These are phyloP conservation scores for Uria aalge DNA, from an alignment of 2,113 vertebrate species.

Conservation along the genomic window DNA sequence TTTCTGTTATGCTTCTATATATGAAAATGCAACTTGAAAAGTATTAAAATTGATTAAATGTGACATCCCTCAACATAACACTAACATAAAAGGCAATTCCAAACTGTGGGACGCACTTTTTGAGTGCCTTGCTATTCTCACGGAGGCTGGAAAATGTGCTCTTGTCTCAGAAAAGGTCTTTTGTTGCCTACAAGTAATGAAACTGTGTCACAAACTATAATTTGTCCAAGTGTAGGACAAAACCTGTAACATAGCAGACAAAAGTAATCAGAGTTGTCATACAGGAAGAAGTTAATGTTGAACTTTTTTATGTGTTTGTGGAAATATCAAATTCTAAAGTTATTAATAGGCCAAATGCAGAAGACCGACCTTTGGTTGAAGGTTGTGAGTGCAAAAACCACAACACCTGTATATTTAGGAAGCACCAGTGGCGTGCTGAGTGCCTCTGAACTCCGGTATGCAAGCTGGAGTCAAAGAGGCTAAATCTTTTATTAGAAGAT, in stretches of 20 bases:
- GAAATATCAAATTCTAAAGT: not conserved
- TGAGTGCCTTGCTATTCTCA: not conserved
- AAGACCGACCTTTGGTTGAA: not conserved
- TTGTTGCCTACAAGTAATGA: not conserved
- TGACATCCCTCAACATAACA: not conserved
- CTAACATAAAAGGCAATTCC: slow-evolving; percentile 14
- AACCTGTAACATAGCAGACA: not conserved
- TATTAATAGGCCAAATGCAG: not conserved
- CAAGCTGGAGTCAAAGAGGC: not conserved
- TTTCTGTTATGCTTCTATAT: slow-evolving; percentile 1
- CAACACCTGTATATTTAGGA: not conserved
- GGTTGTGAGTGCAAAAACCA: accelerated
- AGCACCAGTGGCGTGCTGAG: not conserved
- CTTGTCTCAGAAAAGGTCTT: not conserved
- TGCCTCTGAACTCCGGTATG: not conserved
- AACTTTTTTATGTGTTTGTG: not conserved
- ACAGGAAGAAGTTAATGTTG: not conserved
- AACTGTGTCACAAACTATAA: not conserved
- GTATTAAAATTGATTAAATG: slow-evolving; percentile 27
- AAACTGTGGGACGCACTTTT: not conserved
- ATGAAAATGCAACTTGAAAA: not conserved
- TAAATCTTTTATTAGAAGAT: not conserved
- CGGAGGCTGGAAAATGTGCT: not conserved
- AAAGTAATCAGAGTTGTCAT: not conserved
- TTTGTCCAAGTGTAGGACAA: not conserved